Conservation (phyloP, 2,113 vertebrate genomes). For the Tachysurus fulvidraco region DNA sequence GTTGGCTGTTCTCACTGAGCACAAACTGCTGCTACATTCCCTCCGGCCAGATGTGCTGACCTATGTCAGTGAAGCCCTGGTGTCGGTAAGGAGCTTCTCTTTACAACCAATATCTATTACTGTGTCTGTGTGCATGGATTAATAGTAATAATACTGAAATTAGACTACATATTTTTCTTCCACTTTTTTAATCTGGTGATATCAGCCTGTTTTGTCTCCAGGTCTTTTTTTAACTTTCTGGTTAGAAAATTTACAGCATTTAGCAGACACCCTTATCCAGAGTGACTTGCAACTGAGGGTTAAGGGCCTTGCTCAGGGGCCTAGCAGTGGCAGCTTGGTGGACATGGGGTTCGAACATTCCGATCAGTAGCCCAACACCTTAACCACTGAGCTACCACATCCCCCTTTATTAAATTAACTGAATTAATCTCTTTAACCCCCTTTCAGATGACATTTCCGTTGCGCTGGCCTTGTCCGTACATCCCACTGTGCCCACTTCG, state of each 20-base stretch:
- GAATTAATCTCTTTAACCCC: not conserved
- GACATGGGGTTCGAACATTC: too few species aligned
- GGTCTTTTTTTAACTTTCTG: not conserved
- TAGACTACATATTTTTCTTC: not conserved
- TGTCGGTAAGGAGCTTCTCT: conserved; percentile 77
- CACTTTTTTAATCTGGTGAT: not conserved
- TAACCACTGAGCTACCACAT: too few species aligned
- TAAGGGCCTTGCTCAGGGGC: too few species aligned
- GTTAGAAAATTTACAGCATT: too few species aligned
- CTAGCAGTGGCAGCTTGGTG: too few species aligned
- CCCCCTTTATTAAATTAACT: too few species aligned
- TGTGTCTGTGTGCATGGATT: not conserved
- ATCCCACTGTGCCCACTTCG: conserved; percentile 94
- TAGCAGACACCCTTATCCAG: too few species aligned
- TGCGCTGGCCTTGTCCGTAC: conserved; percentile 94
- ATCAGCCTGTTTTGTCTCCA: not conserved
- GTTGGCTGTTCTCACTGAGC: conserved; percentile 85
- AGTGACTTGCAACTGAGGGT: too few species aligned
- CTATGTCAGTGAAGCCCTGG: conserved; percentile 88
- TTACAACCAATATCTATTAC: not conserved
- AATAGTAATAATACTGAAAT: not conserved
- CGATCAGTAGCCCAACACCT: too few species aligned
- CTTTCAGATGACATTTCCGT: conserved; percentile 89
- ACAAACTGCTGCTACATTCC: conserved; percentile 92
- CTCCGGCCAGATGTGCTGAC: conserved; percentile 88